Evolutionary conservation across 2,797 vertebrate genomes (phyloP).

Genomic region (Gila robusta): DNA sequence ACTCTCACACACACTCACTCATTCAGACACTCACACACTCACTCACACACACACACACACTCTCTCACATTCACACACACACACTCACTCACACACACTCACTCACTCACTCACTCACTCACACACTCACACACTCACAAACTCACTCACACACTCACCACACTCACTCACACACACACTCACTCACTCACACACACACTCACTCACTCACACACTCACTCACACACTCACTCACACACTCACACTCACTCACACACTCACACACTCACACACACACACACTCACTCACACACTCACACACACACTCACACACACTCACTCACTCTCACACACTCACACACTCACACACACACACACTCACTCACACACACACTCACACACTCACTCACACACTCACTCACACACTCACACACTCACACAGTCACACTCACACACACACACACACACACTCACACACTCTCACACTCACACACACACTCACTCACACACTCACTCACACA

Average conservation of each 20-base stretch:
- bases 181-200: too few species aligned
- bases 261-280: too few species aligned
- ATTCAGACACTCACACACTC: neutral
- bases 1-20: neutral
- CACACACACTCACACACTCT: neutral
- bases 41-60: neutral
- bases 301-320: neutral
- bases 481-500: too few species aligned
- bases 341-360: neutral
- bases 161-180: neutral
- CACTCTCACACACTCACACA: too few species aligned
- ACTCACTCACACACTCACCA: neutral
- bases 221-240: neutral
- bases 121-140: neutral
- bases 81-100: neutral
- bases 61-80: neutral
- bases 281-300: too few species aligned
- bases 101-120: too few species aligned
- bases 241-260: too few species aligned
- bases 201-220: too few species aligned
- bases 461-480: too few species aligned
- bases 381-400: neutral
- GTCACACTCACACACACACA: too few species aligned
- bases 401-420: neutral
- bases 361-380: neutral